Evolutionary conservation across 2,888 invertebrate species (phyloP).

Genomic region (Drosophila leonis): DNA sequence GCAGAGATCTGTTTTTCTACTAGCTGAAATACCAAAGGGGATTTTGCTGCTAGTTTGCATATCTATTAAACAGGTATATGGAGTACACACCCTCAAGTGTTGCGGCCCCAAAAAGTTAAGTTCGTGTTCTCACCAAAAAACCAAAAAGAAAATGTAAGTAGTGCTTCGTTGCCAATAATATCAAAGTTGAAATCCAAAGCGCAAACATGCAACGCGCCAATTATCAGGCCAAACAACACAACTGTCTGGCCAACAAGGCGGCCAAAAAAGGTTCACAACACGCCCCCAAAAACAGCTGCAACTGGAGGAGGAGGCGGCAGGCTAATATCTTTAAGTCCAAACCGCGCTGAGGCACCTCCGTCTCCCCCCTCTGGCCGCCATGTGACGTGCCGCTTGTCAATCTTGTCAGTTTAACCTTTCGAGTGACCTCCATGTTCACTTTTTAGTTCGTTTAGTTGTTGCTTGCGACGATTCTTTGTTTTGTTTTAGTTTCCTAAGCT

Average conservation of each 20-base stretch:
- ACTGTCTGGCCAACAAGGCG: conserved; percentile 51
- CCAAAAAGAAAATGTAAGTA: conserved; percentile 21
- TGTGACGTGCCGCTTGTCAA: conserved; percentile 69
- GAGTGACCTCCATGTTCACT: conserved; percentile 67
- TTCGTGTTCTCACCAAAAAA: conserved; percentile 62
- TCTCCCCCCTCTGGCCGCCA: conserved; percentile 39
- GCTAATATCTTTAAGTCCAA: background rate
- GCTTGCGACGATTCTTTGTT: conserved; percentile 35
- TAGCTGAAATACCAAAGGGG: conserved; percentile 58
- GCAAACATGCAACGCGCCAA: conserved; percentile 72
- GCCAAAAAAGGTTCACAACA: conserved; percentile 56
- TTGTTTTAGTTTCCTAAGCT: conserved; percentile 6
- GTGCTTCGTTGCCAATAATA: conserved; percentile 50
- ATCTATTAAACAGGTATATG: conserved; percentile 40
- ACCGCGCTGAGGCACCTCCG: conserved; percentile 2
- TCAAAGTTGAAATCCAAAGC: conserved; percentile 70
- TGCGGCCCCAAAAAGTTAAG: conserved; percentile 20
- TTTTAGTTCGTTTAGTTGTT: conserved; percentile 46
- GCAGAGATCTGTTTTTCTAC: conserved; percentile 7
- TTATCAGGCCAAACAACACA: conserved; percentile 53
- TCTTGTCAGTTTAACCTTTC: conserved; percentile 79
- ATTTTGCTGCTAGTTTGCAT: conserved; percentile 59
- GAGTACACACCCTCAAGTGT: conserved; percentile 49
- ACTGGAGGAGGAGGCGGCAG: background rate
- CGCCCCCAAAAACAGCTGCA: conserved; percentile 6